Evolutionary conservation across 2,888 invertebrate genomes (phyloP), one percentile per base, ranked within the genome.

Genomic region (Thecophora atra): DNA sequence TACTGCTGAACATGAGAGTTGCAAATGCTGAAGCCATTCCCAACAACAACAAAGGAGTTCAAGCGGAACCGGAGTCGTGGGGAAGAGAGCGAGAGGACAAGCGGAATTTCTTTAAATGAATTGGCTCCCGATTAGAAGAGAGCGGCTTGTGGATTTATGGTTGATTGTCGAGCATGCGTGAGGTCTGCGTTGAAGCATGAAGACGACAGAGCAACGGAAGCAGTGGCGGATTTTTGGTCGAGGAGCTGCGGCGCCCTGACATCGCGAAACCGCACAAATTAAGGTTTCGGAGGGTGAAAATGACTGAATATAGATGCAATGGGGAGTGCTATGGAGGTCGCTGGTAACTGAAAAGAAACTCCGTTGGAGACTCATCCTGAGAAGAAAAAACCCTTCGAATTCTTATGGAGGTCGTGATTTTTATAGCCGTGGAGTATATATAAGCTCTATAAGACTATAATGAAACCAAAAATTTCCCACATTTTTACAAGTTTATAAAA

Each of bases 1-100:
- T 80, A 79, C 79, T 80, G 81, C 79, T 80, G 75, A 79, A 81
- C 81, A 82, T 81, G 82, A 79, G 79, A 79, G 79, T 80, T 80
- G 81, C 80, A 81, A 82, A 81, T 81, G 80, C 51, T 47, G 37
- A 68, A 42, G 37, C 66, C 66, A 70, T 42, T 68, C 56, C 66
- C 72, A 72, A 13, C 51, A 70, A 60, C 68, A 71, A 21, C 69
- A 64, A 62, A 67, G 72, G 63, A 13, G 44, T 44, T 44, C 72
- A 42, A 54, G 58, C 37, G 73, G 73, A 72, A 78, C 69, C 28
- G 51, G 7, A 51, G 51, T 44, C 51, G 28, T 15, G 24, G 47
- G 21, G 37, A 51, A 21, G 42, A 37, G 17, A 44, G 62, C 11
- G 47, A 42, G 42, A 42, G 51, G 51, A 2, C 1, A 1, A 44